Evolutionary conservation across 2,113 vertebrate genomes (phyloP), one percentile per base, ranked within the genome.

Genomic region (Aldabrachelys gigantea): DNA sequence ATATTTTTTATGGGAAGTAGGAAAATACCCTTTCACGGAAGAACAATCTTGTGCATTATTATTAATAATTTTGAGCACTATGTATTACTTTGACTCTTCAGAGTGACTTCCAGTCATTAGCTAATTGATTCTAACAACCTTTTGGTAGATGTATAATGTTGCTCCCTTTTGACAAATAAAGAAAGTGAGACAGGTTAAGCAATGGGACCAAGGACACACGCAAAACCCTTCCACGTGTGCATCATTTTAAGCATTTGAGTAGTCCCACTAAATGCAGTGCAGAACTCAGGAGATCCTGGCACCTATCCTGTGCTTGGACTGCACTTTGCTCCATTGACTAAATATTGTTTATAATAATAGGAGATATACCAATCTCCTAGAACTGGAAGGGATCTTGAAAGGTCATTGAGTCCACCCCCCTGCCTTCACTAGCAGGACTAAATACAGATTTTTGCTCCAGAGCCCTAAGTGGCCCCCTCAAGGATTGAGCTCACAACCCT

Each of bases 21-120:
- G 57, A 87, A 95, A 91, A 75, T 50, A 79, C 38, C 49, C 57
- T 89, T 86, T 79, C 9, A 52, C 16, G 21, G 44, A 94, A 90
- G 75, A 92, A 88, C 2, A 0, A 2, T 84, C 91, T 88, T 57
- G 72, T 82, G n/a, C n/a, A 24, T 31, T 22, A 9, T 78, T 87
- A 94, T n/a, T 88, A 80, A 56, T 57, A 44, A 72, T 44, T 94
- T 96, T 52, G 12, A 69, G 49, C 14, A 69, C 5, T 49, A 80
- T 4, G 4, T 5, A 27, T 49, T 72, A 22, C 2, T 95, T 95
- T 80, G 89, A 22, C 56, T 89, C 50, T 82, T 78, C 72, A 72
- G 75, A 92, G 80, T 0, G 1, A 82, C 25, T 72, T 53, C 17
- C 21, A 57, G 3, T 87, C 88, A 6, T 53, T 94, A 94, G 79